Conservation (phyloP, 2,797 vertebrate genomes). For the Pipistrellus kuhlii region DNA sequence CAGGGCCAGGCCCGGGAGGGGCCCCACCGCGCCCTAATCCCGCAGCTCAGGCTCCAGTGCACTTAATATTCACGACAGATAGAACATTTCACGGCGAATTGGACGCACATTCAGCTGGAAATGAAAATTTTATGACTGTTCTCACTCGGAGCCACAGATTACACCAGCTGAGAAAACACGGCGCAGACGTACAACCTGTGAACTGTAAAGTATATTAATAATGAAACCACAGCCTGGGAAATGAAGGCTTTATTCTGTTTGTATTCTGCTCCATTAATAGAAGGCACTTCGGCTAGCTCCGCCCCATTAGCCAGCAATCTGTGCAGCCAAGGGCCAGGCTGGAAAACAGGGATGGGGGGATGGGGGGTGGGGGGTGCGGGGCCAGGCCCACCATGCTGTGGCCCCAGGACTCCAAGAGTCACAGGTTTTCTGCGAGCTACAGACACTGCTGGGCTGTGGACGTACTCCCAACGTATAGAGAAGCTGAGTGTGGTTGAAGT, state of each 20-base stretch:
- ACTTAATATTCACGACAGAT: slow-evolving; percentile 90
- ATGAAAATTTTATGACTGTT: slow-evolving; percentile 91
- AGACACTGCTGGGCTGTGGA: not conserved
- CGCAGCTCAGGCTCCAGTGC: slow-evolving; percentile 75
- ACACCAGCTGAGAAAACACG: slow-evolving; percentile 90
- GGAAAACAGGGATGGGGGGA: not conserved
- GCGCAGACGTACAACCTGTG: slow-evolving; percentile 89
- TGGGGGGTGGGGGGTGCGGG: not conserved
- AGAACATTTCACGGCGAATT: slow-evolving; percentile 91
- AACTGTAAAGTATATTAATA: slow-evolving; percentile 92
- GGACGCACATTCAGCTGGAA: slow-evolving; percentile 90
- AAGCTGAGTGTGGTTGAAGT: not conserved
- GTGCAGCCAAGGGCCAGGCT: not conserved
- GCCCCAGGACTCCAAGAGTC: not conserved
- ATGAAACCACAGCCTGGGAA: slow-evolving; percentile 89
- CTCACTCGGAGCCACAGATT: slow-evolving; percentile 87
- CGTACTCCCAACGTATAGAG: fast-evolving
- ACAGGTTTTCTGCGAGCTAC: not conserved
- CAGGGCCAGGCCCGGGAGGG: not conserved
- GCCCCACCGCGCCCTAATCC: slow-evolving; percentile 81
- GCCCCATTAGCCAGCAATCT: slow-evolving; percentile 88
- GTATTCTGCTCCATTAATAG: slow-evolving; percentile 91
- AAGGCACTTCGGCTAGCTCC: slow-evolving; percentile 85
- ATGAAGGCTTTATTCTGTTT: slow-evolving; percentile 91
- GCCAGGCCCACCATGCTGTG: fast-evolving